These are phyloP conservation scores for Drosophila tristis DNA, from an alignment of 1,140 invertebrate genomes.

Conservation along the genomic window DNA sequence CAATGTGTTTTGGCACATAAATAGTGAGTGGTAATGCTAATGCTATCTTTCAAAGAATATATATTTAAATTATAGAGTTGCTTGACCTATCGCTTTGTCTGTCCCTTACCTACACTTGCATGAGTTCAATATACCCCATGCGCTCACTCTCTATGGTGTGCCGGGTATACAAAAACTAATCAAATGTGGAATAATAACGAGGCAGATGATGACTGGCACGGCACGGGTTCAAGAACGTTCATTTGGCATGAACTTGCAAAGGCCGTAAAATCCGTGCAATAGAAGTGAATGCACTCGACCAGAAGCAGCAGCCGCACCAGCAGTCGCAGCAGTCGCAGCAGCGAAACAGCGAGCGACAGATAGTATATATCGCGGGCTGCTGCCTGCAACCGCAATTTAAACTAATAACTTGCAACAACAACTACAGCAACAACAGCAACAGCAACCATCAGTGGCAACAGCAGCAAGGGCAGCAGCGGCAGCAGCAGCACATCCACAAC, in stretches of 20 bases:
- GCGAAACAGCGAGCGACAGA: too few relatives aligned
- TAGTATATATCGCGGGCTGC: slow-evolving; percentile 6
- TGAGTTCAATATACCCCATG: too few relatives aligned
- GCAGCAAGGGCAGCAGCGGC: slow-evolving; percentile 4
- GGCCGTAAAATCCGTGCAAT: slow-evolving; percentile 61
- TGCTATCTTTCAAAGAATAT: too few relatives aligned
- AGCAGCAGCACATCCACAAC: slow-evolving; percentile 33
- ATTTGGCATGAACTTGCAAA: slow-evolving; percentile 71
- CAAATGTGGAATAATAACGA: slow-evolving; percentile 14
- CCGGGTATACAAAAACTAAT: slow-evolving; percentile 21
- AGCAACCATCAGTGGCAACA: slow-evolving; percentile 17
- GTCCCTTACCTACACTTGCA: too few relatives aligned
- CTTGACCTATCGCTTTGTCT: too few relatives aligned
- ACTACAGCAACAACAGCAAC: slow-evolving; percentile 54
- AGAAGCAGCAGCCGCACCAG: slow-evolving; percentile 9
- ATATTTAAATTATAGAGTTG: too few relatives aligned
- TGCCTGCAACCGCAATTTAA: slow-evolving; percentile 74
- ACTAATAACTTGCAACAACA: slow-evolving; percentile 71
- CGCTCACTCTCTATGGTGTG: too few relatives aligned
- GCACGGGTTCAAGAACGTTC: slow-evolving; percentile 69
- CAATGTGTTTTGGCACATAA: too few relatives aligned
- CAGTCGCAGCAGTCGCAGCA: too few relatives aligned
- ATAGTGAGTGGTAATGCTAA: too few relatives aligned
- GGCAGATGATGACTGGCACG: slow-evolving; percentile 8
- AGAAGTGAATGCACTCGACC: slow-evolving; percentile 70